Evolutionary conservation across 2,113 vertebrate genomes (phyloP), one percentile per base, ranked within the genome.

Genomic region (Cavia porcellus): DNA sequence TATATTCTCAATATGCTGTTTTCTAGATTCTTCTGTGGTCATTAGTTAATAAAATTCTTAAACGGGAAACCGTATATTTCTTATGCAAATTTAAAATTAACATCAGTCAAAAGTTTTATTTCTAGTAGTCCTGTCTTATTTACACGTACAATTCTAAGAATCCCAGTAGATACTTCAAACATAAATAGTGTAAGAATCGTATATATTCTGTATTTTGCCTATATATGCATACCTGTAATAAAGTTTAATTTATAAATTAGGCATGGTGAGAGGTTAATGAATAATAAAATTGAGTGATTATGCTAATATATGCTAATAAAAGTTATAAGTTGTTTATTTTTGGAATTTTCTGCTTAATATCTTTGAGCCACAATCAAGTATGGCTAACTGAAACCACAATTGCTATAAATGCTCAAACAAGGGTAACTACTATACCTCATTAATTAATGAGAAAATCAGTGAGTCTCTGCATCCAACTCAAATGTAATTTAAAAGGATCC

Each of bases 71-170:
- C 12, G 3, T 72, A 74, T 68, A 15, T 80, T 80, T 92, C 38
- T 92, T n/a, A 38, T 95, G 42, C 30, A 91, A 81, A 62, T 93
- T n/a, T 75, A 84, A 93, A 89, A 86, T 80, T 17, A 92, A 61
- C 55, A 90, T 87, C 62, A 96, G 30, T 62, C 62, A 83, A 70
- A 96, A 66, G n/a, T 92, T 86, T 70, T 72, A 66, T 82, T 84
- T 66, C 55, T 3, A 11, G 19, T 66, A 42, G 12, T 35, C 61
- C 17, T 17, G 1, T 12, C 35, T 82, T 62, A 62, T 62, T 45
- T 45, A 92, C 35, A 86, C 22, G 1, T 7, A 79, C 38, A 30
- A 38, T 38, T 30, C 45, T 7, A 64, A 66, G 25, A 64, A 2
- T 8, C 32, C 57, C 19, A 57, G 4, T 55, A n/a, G 15, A 93